Conservation (phyloP, 1,140 invertebrate species). For the Prorops nasuta region DNA sequence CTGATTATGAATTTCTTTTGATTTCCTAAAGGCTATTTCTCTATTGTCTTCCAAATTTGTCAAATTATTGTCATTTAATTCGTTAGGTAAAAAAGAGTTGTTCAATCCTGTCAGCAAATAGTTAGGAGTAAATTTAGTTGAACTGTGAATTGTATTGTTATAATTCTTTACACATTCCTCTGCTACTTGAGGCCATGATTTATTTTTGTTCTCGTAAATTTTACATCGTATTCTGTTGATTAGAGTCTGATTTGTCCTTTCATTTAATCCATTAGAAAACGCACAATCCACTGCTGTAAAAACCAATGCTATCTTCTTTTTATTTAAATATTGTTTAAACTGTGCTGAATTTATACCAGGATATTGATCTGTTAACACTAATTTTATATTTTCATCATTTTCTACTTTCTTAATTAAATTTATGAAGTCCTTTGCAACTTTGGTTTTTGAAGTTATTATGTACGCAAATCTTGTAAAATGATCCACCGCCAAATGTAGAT, state of each 20-base stretch:
- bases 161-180: constrained; percentile 8
- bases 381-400: constrained; percentile 13
- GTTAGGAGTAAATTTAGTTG: constrained; percentile 10
- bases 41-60: constrained; percentile 1
- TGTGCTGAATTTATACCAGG: constrained; percentile 1
- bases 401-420: constrained; percentile 10
- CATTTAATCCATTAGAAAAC: neutral
- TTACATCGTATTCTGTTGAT: constrained; percentile 18
- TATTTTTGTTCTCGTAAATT: constrained; percentile 13
- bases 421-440: constrained; percentile 4
- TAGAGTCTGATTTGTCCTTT: too few species aligned
- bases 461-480: constrained; percentile 19
- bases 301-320: neutral
- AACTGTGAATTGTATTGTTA: constrained; percentile 10
- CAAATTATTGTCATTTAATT: neutral
- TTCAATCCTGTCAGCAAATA: constrained; percentile 14
- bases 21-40: constrained; percentile 5
- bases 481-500: constrained; percentile 14
- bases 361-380: neutral
- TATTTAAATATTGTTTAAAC: neutral
- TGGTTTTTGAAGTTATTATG: constrained; percentile 16
- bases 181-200: constrained; percentile 12
- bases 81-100: neutral
- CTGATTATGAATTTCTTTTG: constrained; percentile 2
- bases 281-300: constrained; percentile 3